Evolutionary conservation across 2,113 vertebrate genomes (phyloP), one percentile per base, ranked within the genome.

Genomic region (Cardinalis cardinalis): DNA sequence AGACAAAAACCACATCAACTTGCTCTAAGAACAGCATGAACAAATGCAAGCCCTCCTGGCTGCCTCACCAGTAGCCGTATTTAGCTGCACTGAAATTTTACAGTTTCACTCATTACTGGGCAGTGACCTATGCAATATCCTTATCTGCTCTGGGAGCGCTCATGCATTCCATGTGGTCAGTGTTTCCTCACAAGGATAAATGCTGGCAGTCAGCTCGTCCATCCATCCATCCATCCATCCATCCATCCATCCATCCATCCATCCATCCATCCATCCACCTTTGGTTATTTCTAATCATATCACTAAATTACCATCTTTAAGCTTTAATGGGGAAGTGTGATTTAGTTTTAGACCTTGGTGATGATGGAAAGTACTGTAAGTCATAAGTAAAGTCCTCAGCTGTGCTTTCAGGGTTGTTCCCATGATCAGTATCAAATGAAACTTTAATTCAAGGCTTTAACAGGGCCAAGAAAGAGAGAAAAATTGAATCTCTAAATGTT

Each of bases 341-440:
- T 66, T 66, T 85, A 61, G 82, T 88, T 92, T 91, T 20, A 89
- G 72, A 63, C 43, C 31, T 59, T 46, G 29, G 41, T 46, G 63
- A 79, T 65, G 43, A 72, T 0, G 44, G 14, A 55, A 87, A 93
- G 51, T 43, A 36, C 59, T 63, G 66, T 8, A 40, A 61, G 44
- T 25, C 56, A 75, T 24, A 82, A 60, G 61, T n/a, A 26, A 89
- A 87, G 63, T 38, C 51, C 58, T 70, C 87, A 48, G 24, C 58
- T 81, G 38, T 8, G 8, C 59, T 73, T 60, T 51, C 74, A 89
- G 69, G 70, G 72, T 64, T 87, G 58, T 17, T 84, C 40, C 78
- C 53, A 40, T 21, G 36, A 71, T 29, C 26, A 61, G 26, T 52
- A 74, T 60, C 49, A 83, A 80, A 78, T 18, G 8, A 90, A 92